phyloP scores from a whole-genome alignment of 2,113 vertebrate genomes.

The Gorsachius goisagi region DNA sequence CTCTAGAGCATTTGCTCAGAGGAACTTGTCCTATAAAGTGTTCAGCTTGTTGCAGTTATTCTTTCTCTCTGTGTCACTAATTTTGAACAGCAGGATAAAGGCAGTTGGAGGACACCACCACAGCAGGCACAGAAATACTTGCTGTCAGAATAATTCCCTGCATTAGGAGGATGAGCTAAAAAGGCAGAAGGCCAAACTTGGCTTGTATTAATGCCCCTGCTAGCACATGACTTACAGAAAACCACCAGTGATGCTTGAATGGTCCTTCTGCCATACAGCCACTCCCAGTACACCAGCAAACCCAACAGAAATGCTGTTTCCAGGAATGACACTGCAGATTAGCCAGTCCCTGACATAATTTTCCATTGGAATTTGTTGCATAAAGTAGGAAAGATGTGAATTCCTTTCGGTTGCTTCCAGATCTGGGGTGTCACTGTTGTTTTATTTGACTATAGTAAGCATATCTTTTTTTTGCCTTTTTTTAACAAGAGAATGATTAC shows the following conservation, averaged over 20 bases:
- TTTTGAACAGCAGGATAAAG: slow-evolving; percentile 37
- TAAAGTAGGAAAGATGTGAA: background rate
- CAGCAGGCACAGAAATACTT: slow-evolving; percentile 22
- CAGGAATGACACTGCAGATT: background rate
- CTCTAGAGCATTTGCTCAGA: background rate
- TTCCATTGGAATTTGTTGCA: background rate
- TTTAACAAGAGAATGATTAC: background rate
- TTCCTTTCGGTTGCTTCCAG: background rate
- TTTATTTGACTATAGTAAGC: background rate
- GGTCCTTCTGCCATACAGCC: background rate
- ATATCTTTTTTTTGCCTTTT: background rate
- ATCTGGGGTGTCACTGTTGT: background rate
- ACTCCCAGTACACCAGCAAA: background rate
- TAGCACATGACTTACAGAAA: background rate
- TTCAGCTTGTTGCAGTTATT: slow-evolving; percentile 34
- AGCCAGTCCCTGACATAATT: background rate
- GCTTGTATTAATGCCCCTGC: background rate
- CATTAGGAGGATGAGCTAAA: slow-evolving; percentile 4
- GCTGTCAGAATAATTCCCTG: slow-evolving; percentile 2
- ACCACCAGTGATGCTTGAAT: background rate
- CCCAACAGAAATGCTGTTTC: background rate
- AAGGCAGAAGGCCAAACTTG: background rate
- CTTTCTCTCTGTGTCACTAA: slow-evolving; percentile 22
- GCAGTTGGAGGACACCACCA: background rate
- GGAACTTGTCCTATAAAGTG: background rate